These are phyloP conservation scores for Acestrorhynchus altus DNA, from an alignment of 2,797 vertebrate genomes.

Conservation along the genomic window DNA sequence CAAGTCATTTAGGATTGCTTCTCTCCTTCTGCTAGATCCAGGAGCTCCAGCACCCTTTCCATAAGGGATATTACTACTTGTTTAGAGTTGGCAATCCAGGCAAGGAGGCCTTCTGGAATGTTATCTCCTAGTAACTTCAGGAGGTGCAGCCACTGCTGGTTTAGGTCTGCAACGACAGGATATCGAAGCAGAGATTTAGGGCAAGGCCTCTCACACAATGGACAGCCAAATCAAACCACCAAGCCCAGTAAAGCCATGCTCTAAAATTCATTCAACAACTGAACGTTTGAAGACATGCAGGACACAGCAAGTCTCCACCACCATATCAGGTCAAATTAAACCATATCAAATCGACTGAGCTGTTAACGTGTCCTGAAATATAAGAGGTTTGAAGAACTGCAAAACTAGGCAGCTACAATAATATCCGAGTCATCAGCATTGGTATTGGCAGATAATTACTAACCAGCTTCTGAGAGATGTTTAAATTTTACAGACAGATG, in stretches of 20 bases:
- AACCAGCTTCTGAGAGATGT: no score
- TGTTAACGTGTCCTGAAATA: background rate
- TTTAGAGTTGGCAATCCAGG: slow-evolving; percentile 76
- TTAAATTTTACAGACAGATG: no score
- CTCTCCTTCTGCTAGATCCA: slow-evolving; percentile 55
- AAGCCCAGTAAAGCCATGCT: background rate
- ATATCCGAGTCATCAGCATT: no score
- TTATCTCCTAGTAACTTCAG: slow-evolving; percentile 78
- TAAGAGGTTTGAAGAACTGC: background rate
- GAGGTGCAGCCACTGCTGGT: slow-evolving; percentile 72
- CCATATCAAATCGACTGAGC: background rate
- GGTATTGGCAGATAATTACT: no score
- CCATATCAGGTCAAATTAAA: background rate
- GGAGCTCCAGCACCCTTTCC: slow-evolving; percentile 70
- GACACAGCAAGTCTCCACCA: background rate
- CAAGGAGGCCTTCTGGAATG: slow-evolving; percentile 73
- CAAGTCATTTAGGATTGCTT: slow-evolving; percentile 44
- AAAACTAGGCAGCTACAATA: no score
- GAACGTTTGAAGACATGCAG: background rate
- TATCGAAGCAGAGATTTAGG: slow-evolving; percentile 77
- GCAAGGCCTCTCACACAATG: slow-evolving; percentile 31
- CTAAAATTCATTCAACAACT: background rate
- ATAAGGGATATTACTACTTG: slow-evolving; percentile 63
- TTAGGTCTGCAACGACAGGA: slow-evolving; percentile 83
- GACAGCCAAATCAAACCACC: slow-evolving; percentile 53